phyloP scores from a whole-genome alignment of 1,140 invertebrate genomes.

The Heterodera schachtii region DNA sequence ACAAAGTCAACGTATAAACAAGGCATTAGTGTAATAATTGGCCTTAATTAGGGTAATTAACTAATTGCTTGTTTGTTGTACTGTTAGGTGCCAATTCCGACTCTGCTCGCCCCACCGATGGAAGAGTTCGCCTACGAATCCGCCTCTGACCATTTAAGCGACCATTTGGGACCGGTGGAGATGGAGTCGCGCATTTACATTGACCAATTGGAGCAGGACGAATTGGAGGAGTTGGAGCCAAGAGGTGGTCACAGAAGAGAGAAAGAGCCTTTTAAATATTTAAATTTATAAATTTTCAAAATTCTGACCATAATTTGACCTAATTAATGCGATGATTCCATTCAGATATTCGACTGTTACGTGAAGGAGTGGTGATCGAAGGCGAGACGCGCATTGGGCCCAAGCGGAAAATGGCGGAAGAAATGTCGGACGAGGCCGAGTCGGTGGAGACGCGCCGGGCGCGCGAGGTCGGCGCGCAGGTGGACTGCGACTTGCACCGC shows the following conservation, averaged over 20 bases:
- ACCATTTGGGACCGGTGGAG: slow-evolving; percentile 29
- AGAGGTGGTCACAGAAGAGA: background rate
- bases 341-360: slow-evolving; percentile 41
- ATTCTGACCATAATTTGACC: too few species aligned
- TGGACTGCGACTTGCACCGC: slow-evolving; percentile 41
- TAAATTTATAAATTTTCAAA: too few species aligned
- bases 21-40: too few species aligned
- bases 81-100: slow-evolving; percentile 4
- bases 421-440: slow-evolving; percentile 47
- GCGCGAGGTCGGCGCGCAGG: slow-evolving; percentile 19
- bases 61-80: background rate
- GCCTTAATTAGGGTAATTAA: too few species aligned
- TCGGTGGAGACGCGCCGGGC: slow-evolving; percentile 39
- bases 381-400: slow-evolving; percentile 35
- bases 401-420: slow-evolving; percentile 12
- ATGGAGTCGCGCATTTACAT: slow-evolving; percentile 40
- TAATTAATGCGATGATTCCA: too few species aligned
- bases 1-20: too few species aligned
- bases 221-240: slow-evolving; percentile 34
- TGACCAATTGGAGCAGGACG: slow-evolving; percentile 45
- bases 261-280: background rate
- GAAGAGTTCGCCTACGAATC: slow-evolving; percentile 48
- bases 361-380: slow-evolving; percentile 43
- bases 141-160: slow-evolving; percentile 45
- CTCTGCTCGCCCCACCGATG: slow-evolving; percentile 21